Conservation (phyloP, 2,888 invertebrate genomes). For the Eremobia ochroleuca region DNA sequence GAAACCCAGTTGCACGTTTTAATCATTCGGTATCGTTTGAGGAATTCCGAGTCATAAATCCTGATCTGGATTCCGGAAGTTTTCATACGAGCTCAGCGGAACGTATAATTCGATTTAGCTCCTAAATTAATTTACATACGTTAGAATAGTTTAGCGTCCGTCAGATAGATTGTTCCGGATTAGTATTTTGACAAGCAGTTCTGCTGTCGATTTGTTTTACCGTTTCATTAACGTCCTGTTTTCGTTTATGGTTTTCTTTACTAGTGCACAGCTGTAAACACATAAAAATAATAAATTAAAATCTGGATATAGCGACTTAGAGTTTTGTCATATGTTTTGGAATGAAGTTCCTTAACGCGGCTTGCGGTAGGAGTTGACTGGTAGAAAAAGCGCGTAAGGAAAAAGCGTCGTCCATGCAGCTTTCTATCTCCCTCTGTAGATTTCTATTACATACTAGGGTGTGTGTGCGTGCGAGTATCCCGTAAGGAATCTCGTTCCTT, state of each 20-base stretch:
- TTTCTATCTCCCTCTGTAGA: no score
- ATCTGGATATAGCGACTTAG: background rate
- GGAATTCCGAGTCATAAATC: conserved; percentile 24
- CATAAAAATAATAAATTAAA: background rate
- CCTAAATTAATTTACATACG: conserved; percentile 29
- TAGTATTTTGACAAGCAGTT: conserved; percentile 10
- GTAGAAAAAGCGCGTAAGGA: no score
- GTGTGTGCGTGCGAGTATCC: background rate
- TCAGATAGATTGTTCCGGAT: conserved; percentile 31
- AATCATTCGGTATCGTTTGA: background rate
- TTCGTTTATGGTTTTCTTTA: background rate
- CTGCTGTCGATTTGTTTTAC: background rate
- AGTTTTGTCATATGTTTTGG: background rate
- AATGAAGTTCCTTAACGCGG: background rate
- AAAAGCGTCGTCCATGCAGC: no score
- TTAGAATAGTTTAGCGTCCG: conserved; percentile 1
- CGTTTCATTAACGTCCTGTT: background rate
- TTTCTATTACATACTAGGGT: background rate
- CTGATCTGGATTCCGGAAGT: conserved; percentile 32
- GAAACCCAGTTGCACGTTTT: background rate
- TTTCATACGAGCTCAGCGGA: background rate
- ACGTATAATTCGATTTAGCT: conserved; percentile 15
- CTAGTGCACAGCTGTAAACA: background rate
- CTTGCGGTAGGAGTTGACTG: background rate
- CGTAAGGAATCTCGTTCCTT: no score